Evolutionary conservation across 2,888 invertebrate genomes (phyloP).

Genomic region (Ischnus inquisitorius): DNA sequence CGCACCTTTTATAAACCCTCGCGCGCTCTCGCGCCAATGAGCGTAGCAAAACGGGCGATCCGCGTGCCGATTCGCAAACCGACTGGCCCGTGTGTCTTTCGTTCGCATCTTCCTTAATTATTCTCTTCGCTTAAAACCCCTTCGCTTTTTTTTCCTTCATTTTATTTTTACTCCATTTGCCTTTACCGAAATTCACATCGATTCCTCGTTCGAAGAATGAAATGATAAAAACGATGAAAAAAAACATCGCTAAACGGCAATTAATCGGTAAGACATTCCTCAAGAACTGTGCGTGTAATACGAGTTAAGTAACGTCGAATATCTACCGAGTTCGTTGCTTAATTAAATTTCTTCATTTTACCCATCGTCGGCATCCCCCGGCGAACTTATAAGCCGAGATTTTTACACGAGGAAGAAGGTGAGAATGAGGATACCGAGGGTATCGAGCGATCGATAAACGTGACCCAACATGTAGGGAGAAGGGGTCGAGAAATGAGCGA

Average conservation of each 20-base stretch:
- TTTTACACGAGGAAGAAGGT: slow-evolving; percentile 36
- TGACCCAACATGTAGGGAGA: neutral
- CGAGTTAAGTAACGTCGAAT: slow-evolving; percentile 37
- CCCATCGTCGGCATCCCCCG: neutral
- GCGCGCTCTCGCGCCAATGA: slow-evolving; percentile 55
- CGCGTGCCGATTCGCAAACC: slow-evolving; percentile 59
- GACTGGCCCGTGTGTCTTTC: slow-evolving; percentile 19
- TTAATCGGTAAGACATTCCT: slow-evolving; percentile 35
- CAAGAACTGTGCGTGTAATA: slow-evolving; percentile 15
- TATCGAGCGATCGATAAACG: slow-evolving; percentile 62
- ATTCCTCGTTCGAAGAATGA: slow-evolving; percentile 37
- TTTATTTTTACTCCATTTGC: slow-evolving; percentile 19
- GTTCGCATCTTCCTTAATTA: slow-evolving; percentile 58
- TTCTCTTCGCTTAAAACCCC: slow-evolving; percentile 52
- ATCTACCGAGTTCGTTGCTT: neutral
- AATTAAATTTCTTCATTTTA: slow-evolving; percentile 53
- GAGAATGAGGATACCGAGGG: slow-evolving; percentile 32
- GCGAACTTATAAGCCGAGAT: slow-evolving; percentile 16
- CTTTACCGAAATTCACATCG: slow-evolving; percentile 63
- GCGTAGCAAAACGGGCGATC: slow-evolving; percentile 48
- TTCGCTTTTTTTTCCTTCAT: slow-evolving; percentile 32
- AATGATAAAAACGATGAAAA: neutral
- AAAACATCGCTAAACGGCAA: slow-evolving; percentile 11
- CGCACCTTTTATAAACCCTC: slow-evolving; percentile 23
- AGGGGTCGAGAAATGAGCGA: slow-evolving; percentile 20